These are phyloP conservation scores for Phymorhynchus buccinoides DNA, from an alignment of 1,140 invertebrate genomes.

Conservation along the genomic window DNA sequence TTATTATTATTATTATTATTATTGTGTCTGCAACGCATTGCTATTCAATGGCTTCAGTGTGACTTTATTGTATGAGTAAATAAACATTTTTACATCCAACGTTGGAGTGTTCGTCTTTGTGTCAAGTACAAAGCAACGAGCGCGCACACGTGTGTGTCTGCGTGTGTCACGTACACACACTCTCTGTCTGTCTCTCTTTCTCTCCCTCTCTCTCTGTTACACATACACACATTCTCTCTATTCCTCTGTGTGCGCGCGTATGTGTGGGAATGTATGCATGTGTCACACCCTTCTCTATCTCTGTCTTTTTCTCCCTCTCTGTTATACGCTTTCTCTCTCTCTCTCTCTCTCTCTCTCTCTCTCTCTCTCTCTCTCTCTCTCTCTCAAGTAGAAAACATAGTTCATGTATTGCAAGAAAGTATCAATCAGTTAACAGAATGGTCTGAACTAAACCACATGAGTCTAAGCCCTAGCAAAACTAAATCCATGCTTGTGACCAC, in stretches of 20 bases:
- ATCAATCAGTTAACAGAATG: too few species aligned
- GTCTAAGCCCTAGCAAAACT: background rate
- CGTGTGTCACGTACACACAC: too few species aligned
- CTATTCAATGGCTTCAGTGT: slow-evolving; percentile 5
- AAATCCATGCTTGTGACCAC: background rate
- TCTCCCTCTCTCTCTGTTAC: too few species aligned
- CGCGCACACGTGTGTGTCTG: too few species aligned
- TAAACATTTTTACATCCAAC: slow-evolving; percentile 19
- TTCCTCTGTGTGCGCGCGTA: too few species aligned
- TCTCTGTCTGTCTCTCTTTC: too few species aligned
- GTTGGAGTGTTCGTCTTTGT: background rate
- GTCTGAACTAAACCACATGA: background rate
- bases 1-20: too few species aligned
- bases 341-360: background rate
- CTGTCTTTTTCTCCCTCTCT: background rate
- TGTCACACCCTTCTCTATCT: background rate
- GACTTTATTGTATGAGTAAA: slow-evolving; percentile 21
- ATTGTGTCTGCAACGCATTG: background rate
- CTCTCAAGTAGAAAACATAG: too few species aligned
- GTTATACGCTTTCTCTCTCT: background rate
- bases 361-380: background rate
- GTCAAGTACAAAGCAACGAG: too few species aligned
- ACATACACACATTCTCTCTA: too few species aligned
- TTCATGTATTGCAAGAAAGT: too few species aligned
- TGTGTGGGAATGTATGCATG: background rate